Base-by-base conservation (phyloP, 2,797 vertebrate genomes). In the Champsocephalus esox region DNA sequence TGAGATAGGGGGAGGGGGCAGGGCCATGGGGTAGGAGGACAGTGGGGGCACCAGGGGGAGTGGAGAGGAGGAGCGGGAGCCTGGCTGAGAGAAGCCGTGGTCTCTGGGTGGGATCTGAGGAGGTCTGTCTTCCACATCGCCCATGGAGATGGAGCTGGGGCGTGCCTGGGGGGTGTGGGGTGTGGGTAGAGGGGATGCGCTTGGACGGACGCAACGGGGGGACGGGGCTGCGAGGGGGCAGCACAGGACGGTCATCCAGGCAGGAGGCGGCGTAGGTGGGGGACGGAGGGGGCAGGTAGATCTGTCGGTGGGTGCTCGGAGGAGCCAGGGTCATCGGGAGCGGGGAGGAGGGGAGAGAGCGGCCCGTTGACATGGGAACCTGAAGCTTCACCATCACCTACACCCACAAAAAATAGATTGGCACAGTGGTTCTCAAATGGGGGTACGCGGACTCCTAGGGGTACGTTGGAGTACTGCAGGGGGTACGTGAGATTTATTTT, bases 21-120 rank as follows among this genome's bases (percentile, higher is more conserved):
- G 80, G 1, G 63, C 66, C 28, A 88, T 9, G 0, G 86, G 86
- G 1, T 84, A 74, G 38, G 87, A 75, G 55, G 82, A 82, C 75
- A 94, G 44, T 70, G 94, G 41, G 77, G 93, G 74, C 12, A 79
- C 66, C 48, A 87, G 75, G 0, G 94, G 93, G 84, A 97, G 94
- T 1, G 98, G 98, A 28, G 98, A 99, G 63, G 97, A 96, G 12
- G 97, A 97, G 74, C 98, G 94, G 0, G 98, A 99, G 55, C 94
- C 93, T 2, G 97, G 97, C 82, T 97, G 97, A 0, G 98, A 98
- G 66, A 97, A 87, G 0, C 96, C 95, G 51, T 94, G 94, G 86
- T 99, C 98, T 64, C 98, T 94, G 0, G 98, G 98, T 0, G 98
- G 98, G 50, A 99, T 94, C 75, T 95, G 96, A 21, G 98, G 97